Percentiles rank a stretch among this genome's conserved stretches.
Evolutionary conservation across 2,797 vertebrate species (phyloP).

Genomic region (Lophura swinhoii): DNA sequence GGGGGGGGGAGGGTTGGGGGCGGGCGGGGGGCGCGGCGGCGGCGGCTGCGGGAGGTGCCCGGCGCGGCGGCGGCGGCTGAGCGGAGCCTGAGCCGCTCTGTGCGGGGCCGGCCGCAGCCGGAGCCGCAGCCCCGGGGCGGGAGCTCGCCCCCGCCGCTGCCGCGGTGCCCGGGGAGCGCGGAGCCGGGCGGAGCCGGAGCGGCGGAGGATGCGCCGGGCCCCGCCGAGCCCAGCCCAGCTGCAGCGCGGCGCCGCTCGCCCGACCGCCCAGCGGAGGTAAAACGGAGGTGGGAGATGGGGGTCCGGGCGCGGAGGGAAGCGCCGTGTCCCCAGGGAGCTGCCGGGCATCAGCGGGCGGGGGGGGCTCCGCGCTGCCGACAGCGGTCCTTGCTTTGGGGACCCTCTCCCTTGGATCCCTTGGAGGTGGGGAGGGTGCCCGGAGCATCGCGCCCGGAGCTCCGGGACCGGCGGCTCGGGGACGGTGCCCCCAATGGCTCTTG

Average conservation of each 20-base stretch:
- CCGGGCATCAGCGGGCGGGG: too few species aligned
- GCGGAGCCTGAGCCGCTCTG: not conserved
- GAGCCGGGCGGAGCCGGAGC: not conserved
- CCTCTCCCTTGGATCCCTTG: too few species aligned
- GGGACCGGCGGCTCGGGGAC: not conserved
- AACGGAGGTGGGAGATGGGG: not conserved
- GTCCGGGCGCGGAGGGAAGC: too few species aligned
- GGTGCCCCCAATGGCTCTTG: rapidly evolving
- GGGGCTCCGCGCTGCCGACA: not conserved
- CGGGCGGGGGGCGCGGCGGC: not conserved
- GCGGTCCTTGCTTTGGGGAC: too few species aligned
- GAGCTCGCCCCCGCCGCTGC: not conserved
- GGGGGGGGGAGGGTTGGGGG: not conserved
- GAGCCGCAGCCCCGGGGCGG: not conserved
- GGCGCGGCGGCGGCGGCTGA: constrained; percentile 1
- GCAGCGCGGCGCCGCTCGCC: constrained; percentile 32
- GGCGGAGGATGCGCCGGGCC: constrained; percentile 57
- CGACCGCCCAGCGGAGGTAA: constrained; percentile 41
- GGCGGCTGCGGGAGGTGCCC: constrained; percentile 2
- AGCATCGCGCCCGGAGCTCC: not conserved
- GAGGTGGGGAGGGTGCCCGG: not conserved
- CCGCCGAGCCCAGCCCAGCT: constrained; percentile 37
- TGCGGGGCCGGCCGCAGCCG: not conserved
- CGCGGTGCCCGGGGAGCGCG: not conserved
- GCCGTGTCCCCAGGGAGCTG: too few species aligned